Evolutionary conservation across 2,888 invertebrate species (phyloP), one percentile per base, ranked within the genome.

Genomic region (Pardosa pseudoannulata): DNA sequence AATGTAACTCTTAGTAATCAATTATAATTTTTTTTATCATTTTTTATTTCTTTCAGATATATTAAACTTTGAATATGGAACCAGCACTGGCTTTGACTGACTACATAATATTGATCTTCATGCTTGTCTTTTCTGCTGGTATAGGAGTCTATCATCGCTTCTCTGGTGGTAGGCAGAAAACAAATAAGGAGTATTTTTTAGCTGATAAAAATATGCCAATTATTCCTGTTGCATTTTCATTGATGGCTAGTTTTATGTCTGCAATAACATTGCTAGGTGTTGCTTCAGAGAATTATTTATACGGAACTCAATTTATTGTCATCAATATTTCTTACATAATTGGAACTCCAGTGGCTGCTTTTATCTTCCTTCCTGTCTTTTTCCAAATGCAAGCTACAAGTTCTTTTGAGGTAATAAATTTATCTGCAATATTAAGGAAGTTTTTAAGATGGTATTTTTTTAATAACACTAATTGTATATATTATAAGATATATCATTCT

Each of bases 211-310:
- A 95, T 88, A 95, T 97, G 95, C 94, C 95, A 6, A 93, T 96
- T 89, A 91, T 93, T 7, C 96, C 97, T 0, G 96, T 97, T 0
- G 95, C 96, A 3, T 95, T 97, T 89, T 97, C 97, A 1, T 92
- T 97, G 82, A 96, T 97, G 95, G 96, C 97, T n/a, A 96, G 96
- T 56, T 97, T 97, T 91, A 96, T 97, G 95, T 97, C 97, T 0
- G 96, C 97, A 39, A 94, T 97, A 76, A 96, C 96, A 0, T 91
- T 97, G 56, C 93, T 98, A n/a, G 97, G 97, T 19, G 96, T 97
- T 1, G 96, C 96, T 39, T 94, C 95, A 73, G 97, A 98, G 92
- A 96, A 95, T 91, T 97, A 97, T 91, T 94, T 94, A 89, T 95
- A 94, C 90, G 97, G 97, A 74, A 94, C 96, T 88, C 94, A 95